These are phyloP conservation scores for Rhabdornis inornatus DNA, from an alignment of 2,113 vertebrate species.

Conservation along the genomic window DNA sequence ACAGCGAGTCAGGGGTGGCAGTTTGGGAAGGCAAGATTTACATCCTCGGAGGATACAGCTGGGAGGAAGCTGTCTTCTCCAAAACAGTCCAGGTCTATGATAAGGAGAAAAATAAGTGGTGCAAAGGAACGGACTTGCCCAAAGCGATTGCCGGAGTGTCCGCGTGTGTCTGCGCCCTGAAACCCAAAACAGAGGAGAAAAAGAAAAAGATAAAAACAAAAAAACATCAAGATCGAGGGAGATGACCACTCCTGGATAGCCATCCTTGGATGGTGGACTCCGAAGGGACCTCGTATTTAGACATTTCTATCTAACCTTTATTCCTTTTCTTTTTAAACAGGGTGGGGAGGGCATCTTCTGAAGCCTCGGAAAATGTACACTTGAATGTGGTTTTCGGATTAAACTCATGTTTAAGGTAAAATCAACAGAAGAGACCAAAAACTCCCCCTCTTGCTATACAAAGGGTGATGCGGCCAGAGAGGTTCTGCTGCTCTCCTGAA, in stretches of 20 bases:
- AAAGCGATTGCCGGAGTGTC: conserved; percentile 89
- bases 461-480: background rate
- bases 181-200: conserved; percentile 73
- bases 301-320: conserved; percentile 6
- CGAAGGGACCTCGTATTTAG: background rate
- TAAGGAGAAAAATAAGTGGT: conserved; percentile 81
- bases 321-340: background rate
- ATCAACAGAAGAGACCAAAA: background rate
- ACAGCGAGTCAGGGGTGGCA: conserved; percentile 89
- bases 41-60: conserved; percentile 94
- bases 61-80: conserved; percentile 90
- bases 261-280: background rate
- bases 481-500: background rate
- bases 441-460: background rate
- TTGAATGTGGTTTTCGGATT: background rate
- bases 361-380: background rate
- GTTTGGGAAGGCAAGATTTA: conserved; percentile 87
- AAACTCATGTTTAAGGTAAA: background rate
- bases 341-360: background rate
- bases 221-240: conserved; percentile 64
- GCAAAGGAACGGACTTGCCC: conserved; percentile 83
- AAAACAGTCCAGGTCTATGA: conserved; percentile 87
- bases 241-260: conserved; percentile 19
- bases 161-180: conserved; percentile 85
- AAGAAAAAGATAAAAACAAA: conserved; percentile 73